Base-by-base conservation (phyloP, 2,797 vertebrate species). In the Micromesistius poutassou region DNA sequence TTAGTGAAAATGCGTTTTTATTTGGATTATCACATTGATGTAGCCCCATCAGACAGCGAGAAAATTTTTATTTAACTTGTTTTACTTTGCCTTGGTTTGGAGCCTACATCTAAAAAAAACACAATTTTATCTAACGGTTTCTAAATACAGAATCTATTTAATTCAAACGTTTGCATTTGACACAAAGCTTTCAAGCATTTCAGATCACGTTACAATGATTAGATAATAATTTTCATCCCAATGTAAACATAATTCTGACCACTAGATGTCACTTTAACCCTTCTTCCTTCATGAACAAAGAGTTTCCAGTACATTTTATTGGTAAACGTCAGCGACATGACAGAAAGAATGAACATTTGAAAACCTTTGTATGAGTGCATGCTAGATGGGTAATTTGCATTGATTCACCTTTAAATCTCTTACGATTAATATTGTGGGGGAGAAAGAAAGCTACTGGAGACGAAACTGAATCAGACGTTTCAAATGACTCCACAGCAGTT, bases 221-320 rank as follows among this genome's bases (percentile, higher is more conserved):
- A 72, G 22, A 35, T 72, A n/a, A 28, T 73, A 1, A 42, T 74
- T 74, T 74, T 14, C 46, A 74, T 46, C 4, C 3, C 73, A 28
- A 19, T 33, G 12, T 14, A 19, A 31, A 31, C 31, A 30, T 19
- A 14, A 14, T 30, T 28, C 1, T 42, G 10, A 14, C 95, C 97
- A 96, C 94, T 92, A 95, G 96, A 94, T 96, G 97, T 96, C 95
- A 96, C 90, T 95, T 95, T 88, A 84, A 91, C 82, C 88, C 94
- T 93, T 25, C 55, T 62, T 22, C 16, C 55, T 62, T 62, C 55
- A 25, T 66, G 50, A 22, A 55, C 55, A 62, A 62, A 62, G 22
- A 22, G 55, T 62, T 68, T 13, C 62, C 10, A 28, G 13, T 28
- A 28, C 8, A 28, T 28, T 68, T 7, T 25, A 62, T 62, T 8